These are phyloP conservation scores for Platalea minor DNA, from an alignment of 2,797 vertebrate species.

Conservation along the genomic window DNA sequence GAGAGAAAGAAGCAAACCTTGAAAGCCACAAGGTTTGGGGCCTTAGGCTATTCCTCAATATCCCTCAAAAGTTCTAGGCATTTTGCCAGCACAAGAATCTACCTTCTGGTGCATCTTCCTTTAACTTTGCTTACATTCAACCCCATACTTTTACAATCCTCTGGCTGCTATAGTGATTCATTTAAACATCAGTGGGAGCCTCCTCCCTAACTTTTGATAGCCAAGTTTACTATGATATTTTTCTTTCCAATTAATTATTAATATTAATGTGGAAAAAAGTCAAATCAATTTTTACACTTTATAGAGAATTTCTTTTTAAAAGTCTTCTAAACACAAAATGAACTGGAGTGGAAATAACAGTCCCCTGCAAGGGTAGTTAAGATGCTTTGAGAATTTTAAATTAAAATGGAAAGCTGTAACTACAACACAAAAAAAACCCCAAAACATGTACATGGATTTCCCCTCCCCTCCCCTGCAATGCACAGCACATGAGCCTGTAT, in stretches of 20 bases:
- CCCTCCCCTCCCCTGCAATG: neutral
- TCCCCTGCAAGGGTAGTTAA: neutral
- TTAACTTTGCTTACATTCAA: slow-evolving; percentile 19
- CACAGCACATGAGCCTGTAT: neutral
- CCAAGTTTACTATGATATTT: neutral
- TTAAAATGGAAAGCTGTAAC: neutral
- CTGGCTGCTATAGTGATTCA: neutral
- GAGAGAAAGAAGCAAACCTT: slow-evolving; percentile 40
- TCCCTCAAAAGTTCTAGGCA: slow-evolving; percentile 60
- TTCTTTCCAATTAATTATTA: neutral
- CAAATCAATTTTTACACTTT: neutral
- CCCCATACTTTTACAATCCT: neutral
- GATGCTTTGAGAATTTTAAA: neutral
- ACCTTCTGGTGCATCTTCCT: slow-evolving; percentile 30
- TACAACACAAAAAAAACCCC: neutral
- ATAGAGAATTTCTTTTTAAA: neutral
- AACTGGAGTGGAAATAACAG: neutral
- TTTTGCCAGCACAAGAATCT: slow-evolving; percentile 36
- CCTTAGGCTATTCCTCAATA: slow-evolving; percentile 64
- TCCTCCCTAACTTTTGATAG: neutral
- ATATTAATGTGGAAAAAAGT: neutral
- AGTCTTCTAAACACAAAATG: neutral
- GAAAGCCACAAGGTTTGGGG: slow-evolving; percentile 49
- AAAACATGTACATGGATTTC: rapidly evolving
- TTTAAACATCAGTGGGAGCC: neutral